A percentile compares a stretch with the other conserved stretches of the same genome.
These are phyloP conservation scores for Okapia johnstoni DNA, from an alignment of 2,113 vertebrate species.

Conservation along the genomic window DNA sequence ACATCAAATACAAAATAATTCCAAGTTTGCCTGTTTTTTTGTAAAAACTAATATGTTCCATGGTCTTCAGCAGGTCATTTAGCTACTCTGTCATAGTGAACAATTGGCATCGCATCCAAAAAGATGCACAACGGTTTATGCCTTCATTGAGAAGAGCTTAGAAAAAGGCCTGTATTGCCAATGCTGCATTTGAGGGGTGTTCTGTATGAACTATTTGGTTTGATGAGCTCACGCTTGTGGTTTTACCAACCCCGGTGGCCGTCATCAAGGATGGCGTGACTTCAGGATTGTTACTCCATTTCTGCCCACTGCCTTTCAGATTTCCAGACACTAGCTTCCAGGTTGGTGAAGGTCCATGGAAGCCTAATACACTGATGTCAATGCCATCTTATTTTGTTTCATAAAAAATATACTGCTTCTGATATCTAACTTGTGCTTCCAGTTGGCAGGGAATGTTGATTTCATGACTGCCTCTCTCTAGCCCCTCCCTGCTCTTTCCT, in stretches of 20 bases:
- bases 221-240: neutral
- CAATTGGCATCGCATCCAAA: neutral
- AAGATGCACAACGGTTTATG: neutral
- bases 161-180: neutral
- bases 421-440: neutral
- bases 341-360: neutral
- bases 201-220: neutral
- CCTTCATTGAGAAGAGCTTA: neutral
- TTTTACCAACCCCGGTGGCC: neutral
- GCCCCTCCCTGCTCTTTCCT: neutral
- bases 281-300: neutral
- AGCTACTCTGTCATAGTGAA: neutral
- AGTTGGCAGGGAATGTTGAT: neutral
- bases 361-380: neutral
- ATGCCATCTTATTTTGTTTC: neutral
- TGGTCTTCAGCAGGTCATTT: neutral
- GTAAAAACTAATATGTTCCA: neutral
- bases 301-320: neutral
- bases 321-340: neutral
- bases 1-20: neutral
- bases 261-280: no score
- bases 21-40: neutral
- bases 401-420: neutral
- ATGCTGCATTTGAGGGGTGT: neutral
- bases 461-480: neutral